Base-by-base conservation (phyloP, 2,797 vertebrate genomes). In the Eulemur mongoz region DNA sequence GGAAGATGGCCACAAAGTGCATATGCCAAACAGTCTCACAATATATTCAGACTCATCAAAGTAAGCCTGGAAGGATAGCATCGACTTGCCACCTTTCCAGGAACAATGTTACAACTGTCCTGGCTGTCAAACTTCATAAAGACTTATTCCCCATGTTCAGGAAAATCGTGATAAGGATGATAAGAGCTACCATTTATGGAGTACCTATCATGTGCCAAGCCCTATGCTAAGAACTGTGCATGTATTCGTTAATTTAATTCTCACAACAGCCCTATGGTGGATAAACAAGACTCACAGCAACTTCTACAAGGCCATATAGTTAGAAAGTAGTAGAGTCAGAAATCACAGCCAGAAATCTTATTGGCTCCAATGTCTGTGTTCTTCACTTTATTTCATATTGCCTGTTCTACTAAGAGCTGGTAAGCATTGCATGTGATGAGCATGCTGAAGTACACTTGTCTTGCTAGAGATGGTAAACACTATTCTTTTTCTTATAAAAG, bases 31-130 rank as follows among this genome's bases (percentile, higher is more conserved):
- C 5, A 40, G 76, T 67, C 65, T 87, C 93, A 89, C 52, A 76
- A 87, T 59, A 18, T 81, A 91, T 72, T 94, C 65, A 82, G 52
- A 93, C 35, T 92, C 81, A 92, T 70, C 80, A 87, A 92, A 97
- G 86, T 76, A 92, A 43, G 40, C 67, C 81, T 87, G 40, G 43
- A 90, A 95, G 45, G 27, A 75, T 70, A 76, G 9, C 23, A 30
- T 90, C 80, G 40, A 83, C 25, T 90, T 87, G 52, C 84, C 61
- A 65, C 76, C 59, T 94, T 92, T 73, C 89, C 63, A 93, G 89
- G 88, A 96, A 88, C 54, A 78, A 89, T 83, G 35, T 72, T 94
- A 43, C 25, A 91, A 88, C 59, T 89, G 76, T 65, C 78, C 72
- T 52, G 45, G 43, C 25, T 72, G 72, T 70, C 57, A 91, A 80